Evolutionary conservation across 2,888 invertebrate species (phyloP).

Genomic region (Thecocarcelia acutangulata): DNA sequence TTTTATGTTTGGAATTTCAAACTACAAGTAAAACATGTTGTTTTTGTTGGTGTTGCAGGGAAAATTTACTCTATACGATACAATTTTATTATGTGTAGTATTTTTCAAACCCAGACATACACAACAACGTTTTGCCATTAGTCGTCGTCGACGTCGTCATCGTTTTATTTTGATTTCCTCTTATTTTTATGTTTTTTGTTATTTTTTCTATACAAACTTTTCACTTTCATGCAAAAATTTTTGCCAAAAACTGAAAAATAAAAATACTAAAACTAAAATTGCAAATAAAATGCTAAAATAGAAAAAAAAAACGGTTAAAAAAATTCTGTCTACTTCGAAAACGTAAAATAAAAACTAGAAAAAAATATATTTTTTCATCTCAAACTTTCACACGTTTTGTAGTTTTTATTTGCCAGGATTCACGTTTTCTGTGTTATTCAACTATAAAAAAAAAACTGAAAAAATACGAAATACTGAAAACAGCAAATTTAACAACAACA

Average conservation of each 20-base stretch:
- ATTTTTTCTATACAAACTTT: constrained; percentile 57
- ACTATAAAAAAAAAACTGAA: constrained; percentile 10
- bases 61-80: constrained; percentile 38
- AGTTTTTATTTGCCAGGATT: constrained; percentile 56
- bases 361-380: constrained; percentile 24
- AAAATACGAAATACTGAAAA: constrained; percentile 5
- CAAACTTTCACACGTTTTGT: constrained; percentile 64
- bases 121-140: constrained; percentile 29
- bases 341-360: constrained; percentile 58
- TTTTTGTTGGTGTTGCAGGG: constrained; percentile 34
- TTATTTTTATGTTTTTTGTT: constrained; percentile 19
- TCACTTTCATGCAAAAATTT: constrained; percentile 74
- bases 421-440: constrained; percentile 68
- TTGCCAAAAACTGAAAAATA: constrained; percentile 59
- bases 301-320: constrained; percentile 69
- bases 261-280: constrained; percentile 45
- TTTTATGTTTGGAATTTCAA: constrained; percentile 31
- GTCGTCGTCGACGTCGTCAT: constrained; percentile 19
- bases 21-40: constrained; percentile 18
- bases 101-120: constrained; percentile 7
- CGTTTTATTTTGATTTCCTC: constrained; percentile 57
- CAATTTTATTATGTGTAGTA: constrained; percentile 31
- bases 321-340: constrained; percentile 58
- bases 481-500: constrained; percentile 37
- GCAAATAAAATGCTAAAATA: constrained; percentile 26